Evolutionary conservation across 2,797 vertebrate species (phyloP), one percentile per base, ranked within the genome.

Genomic region (Sebastes trivittatus): DNA sequence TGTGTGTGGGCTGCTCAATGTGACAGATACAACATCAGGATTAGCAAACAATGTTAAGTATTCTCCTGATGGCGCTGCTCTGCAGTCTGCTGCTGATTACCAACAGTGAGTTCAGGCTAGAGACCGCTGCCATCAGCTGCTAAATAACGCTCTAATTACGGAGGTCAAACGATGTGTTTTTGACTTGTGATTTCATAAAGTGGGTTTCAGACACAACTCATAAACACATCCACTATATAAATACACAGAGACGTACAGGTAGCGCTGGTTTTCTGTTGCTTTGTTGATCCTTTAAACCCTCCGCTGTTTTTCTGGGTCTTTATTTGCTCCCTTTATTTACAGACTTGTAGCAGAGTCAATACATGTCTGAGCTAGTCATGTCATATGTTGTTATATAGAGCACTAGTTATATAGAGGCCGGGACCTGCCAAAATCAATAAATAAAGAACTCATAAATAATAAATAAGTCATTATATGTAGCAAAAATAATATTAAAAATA

Each of bases 31-130:
- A 78, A 62, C 73, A 75, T 77, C 71, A 79, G 76, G 74, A 85
- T 78, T 66, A 82, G 83, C 79, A 86, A 91, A 89, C 85, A 90
- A 75, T 75, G 82, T 74, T 79, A 78, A 76, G 78, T 77, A 87
- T 90, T 89, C 87, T 81, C 11, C 9, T 7, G 2, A 18, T 73
- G 42, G 11, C 1, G 55, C 72, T 30, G 49, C 32, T 46, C 63
- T 71, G 55, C 72, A 18, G 62, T 58, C 65, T 65, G 52, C 56
- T 9, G 34, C 30, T 27, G 72, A 56, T 32, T 42, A 42, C 38
- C 38, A 49, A 18, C 16, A 49, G 7, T 20, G 16, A 49, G 46
- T 18, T 7, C 46, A 20, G 46, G 46, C 46, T 49, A 49, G 14
- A 46, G 42, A 16, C 42, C 42, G 42, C 42, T 46, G 42, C 14